These are phyloP conservation scores for Tapera naevia DNA, from an alignment of 2,797 vertebrate species.

Conservation along the genomic window DNA sequence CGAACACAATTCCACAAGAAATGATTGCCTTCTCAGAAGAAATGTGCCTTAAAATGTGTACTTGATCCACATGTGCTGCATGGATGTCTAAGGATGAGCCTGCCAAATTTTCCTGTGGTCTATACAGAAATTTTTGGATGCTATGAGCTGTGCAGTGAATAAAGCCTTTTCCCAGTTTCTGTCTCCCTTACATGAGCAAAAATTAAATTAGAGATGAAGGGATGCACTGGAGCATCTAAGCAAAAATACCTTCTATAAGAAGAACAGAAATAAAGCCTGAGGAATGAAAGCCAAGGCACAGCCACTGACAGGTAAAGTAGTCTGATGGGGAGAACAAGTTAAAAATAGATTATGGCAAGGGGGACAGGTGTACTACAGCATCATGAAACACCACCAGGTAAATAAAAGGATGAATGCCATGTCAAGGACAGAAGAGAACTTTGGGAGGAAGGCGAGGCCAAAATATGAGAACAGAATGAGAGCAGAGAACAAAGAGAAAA, in stretches of 20 bases:
- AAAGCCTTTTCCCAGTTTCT: not conserved
- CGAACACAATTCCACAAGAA: not conserved
- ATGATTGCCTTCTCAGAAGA: not conserved
- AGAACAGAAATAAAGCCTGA: not conserved
- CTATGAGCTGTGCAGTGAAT: not conserved
- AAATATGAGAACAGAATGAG: not conserved
- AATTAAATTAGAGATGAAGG: conserved; percentile 9
- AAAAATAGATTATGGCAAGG: not conserved
- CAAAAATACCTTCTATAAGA: not conserved
- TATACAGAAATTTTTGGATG: not conserved
- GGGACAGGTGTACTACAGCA: not conserved
- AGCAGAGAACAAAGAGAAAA: not conserved
- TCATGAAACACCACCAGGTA: not conserved
- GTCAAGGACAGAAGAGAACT: not conserved
- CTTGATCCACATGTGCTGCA: not conserved
- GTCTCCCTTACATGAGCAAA: not conserved
- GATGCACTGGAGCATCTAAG: not conserved
- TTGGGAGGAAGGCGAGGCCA: not conserved
- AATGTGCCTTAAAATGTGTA: not conserved
- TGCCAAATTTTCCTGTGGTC: not conserved
- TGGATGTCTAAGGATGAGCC: not conserved
- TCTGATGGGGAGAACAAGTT: not conserved
- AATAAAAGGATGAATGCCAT: not conserved
- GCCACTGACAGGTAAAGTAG: not conserved
- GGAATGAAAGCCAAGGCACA: not conserved